Evolutionary conservation across 2,113 vertebrate genomes (phyloP).

Genomic region (Chiloscyllium plagiosum): DNA sequence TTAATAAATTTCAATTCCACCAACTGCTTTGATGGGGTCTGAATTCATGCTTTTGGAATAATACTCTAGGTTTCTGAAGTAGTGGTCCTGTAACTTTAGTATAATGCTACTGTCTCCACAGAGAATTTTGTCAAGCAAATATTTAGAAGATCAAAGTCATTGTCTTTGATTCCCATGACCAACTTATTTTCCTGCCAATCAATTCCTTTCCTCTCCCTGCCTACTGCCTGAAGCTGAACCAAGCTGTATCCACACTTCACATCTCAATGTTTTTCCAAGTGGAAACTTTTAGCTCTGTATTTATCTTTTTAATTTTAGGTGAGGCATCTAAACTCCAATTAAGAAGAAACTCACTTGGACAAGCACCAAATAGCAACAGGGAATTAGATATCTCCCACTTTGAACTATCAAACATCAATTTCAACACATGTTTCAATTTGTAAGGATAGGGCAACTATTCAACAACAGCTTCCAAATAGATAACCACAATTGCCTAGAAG

Average conservation of each 20-base stretch:
- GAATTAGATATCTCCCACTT: background rate
- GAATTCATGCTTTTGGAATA: too few relatives aligned
- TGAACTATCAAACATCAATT: background rate
- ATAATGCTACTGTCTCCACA: background rate
- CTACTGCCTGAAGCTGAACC: background rate
- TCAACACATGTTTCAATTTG: background rate
- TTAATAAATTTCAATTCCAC: too few relatives aligned
- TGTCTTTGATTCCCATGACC: too few relatives aligned
- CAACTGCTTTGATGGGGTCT: too few relatives aligned
- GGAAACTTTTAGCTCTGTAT: too few relatives aligned
- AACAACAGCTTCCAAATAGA: too few relatives aligned
- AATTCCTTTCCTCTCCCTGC: background rate
- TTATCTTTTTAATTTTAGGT: too few relatives aligned
- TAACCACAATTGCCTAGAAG: too few relatives aligned
- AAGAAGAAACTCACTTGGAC: background rate
- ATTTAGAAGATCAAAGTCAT: background rate
- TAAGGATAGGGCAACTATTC: background rate
- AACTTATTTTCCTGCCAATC: background rate
- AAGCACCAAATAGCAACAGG: background rate
- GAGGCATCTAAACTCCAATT: background rate
- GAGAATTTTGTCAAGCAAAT: background rate
- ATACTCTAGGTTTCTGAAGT: too few relatives aligned
- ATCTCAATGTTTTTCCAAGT: too few relatives aligned
- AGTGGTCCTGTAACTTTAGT: too few relatives aligned
- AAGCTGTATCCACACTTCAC: background rate